Evolutionary conservation across 2,797 vertebrate species (phyloP), one percentile per base, ranked within the genome.

Genomic region (Anas flavirostris): DNA sequence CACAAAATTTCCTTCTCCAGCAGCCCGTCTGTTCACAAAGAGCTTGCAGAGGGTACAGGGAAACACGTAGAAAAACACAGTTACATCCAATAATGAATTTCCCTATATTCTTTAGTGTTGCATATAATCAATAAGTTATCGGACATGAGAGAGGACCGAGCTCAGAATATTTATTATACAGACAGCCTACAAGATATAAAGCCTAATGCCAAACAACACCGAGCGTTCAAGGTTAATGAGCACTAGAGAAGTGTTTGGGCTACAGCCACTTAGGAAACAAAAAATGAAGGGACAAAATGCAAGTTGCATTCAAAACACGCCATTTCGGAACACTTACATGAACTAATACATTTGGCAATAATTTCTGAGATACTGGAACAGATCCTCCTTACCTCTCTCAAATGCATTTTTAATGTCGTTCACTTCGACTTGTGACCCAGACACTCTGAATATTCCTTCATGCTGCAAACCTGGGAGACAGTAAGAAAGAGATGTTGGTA

Each of bases 341-440:
- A 4, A 88, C 3, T 4, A 62, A 44, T 6, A 35, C 11, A 8
- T 12, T 23, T 26, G 68, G 28, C 59, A 87, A 0, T 2, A 1
- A 25, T 17, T 53, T 26, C 62, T 9, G 10, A 55, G 66, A 37
- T 56, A 62, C 44, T 48, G 35, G 52, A 63, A 26, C 39, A 23
- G 48, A 75, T 52, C 58, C 37, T 56, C 63, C 98, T 97, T 86
- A 99, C 99, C 99, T 98, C 99, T 98, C 97, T 99, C 99, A 98
- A 99, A 99, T 7, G 99, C 99, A 35, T 99, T 99, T 97, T 99
- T 99, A 84, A 99, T 99, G 98, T 99, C 99, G 58, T 99, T 99
- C 96, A 99, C 99, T 94, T 99, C 99, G 79, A 99, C 99, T 92
- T 99, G 99, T 15, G 99, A 99, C 68, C 99, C 99, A 16, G 99